phyloP scores from a whole-genome alignment of 2,888 invertebrate genomes.

The Reticulitermes lucifugus region DNA sequence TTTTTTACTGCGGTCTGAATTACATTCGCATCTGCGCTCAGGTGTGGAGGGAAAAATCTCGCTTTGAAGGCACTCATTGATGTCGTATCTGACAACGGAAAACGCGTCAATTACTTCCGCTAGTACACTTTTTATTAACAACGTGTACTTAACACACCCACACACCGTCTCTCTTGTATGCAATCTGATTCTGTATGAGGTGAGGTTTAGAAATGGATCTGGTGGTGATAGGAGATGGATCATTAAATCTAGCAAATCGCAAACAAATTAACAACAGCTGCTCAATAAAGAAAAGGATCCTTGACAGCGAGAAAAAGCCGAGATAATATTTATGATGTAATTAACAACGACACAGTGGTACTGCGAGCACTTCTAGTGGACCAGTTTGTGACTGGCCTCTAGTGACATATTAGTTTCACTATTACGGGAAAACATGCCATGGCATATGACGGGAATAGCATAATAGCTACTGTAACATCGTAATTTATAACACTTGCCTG shows the following conservation, averaged over 20 bases:
- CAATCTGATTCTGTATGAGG: neutral
- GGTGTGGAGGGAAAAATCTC: too few relatives aligned
- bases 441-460: neutral
- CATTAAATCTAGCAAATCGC: neutral
- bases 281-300: neutral
- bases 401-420: neutral
- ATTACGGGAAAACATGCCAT: neutral
- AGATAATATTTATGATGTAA: neutral
- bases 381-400: neutral
- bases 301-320: neutral
- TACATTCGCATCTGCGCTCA: too few relatives aligned
- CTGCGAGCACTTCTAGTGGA: neutral
- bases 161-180: neutral
- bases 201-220: neutral
- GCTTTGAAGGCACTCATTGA: too few relatives aligned
- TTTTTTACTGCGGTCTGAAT: too few relatives aligned
- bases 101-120: too few relatives aligned
- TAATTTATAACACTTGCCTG: too few relatives aligned
- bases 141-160: neutral
- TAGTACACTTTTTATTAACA: too few relatives aligned
- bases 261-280: conserved; percentile 1
- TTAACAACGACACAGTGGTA: neutral
- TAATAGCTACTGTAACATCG: neutral
- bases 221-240: neutral
- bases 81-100: too few relatives aligned